Evolutionary conservation across 2,113 vertebrate genomes (phyloP), one percentile per base, ranked within the genome.

Genomic region (Shinisaurus crocodilurus): DNA sequence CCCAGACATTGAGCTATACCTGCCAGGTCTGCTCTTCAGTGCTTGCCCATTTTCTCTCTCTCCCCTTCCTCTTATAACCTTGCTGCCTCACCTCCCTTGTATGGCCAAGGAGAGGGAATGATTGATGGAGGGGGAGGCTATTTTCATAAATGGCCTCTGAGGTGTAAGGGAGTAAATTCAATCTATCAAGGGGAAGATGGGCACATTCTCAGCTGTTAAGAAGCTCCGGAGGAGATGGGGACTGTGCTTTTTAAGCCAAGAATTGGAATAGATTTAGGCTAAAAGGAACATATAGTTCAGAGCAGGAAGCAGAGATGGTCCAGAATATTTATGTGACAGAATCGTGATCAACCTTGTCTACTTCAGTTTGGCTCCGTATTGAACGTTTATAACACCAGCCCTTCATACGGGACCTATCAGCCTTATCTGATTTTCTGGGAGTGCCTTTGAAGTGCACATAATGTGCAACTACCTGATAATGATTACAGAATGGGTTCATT

Each of bases 151-250:
- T 93, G 93, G 96, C 93, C 96, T 95, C 5, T 16, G 96, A 97
- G 97, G 96, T 97, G 95, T 96, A 96, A 96, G 95, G 94, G 95
- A 93, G 94, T 97, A 96, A 96, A 93, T 96, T 93, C 91, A 97
- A 97, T 95, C 96, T 96, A 95, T 89, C 63, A 88, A 92, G 95
- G 97, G 97, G 97, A 97, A 97, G 96, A 90, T 89, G 13, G 88
- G 90, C 94, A 94, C 97, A 96, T 97, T 96, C 97, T 97, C 98
- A 98, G 98, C 98, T 98, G 98, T 97, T 96, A 92, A 92, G 88
- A 92, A 90, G 81, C 90, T 96, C 95, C 94, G 91, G 91, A 80
- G 89, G 95, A 93, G 88, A 93, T 93, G 94, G 92, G 94, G 92
- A 86, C 89, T 96, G 89, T 83, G 92, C 81, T 95, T 89, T 94